Conservation (phyloP, 2,888 invertebrate species). For the Hydropsyche betteni region DNA sequence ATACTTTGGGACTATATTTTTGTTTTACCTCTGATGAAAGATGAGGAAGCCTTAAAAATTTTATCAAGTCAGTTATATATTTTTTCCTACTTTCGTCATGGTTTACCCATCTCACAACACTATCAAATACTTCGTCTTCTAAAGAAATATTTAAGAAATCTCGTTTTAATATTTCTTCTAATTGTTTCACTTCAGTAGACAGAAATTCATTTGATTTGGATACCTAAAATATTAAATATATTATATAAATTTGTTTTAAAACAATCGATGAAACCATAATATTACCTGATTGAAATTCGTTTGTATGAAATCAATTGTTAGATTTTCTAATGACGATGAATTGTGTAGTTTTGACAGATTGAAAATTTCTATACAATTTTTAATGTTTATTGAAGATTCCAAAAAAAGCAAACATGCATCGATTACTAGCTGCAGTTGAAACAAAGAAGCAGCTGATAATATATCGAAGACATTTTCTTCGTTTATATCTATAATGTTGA, state of each 20-base stretch:
- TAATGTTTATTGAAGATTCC: background rate
- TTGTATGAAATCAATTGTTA: background rate
- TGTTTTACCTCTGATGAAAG: background rate
- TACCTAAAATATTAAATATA: background rate
- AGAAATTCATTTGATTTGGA: background rate
- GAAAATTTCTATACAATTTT: constrained; percentile 8
- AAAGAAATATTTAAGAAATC: constrained; percentile 6
- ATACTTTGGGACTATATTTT: no score
- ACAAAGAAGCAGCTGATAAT: constrained; percentile 13
- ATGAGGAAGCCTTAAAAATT: background rate
- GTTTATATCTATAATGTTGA: background rate
- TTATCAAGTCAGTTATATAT: background rate
- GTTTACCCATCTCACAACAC: background rate
- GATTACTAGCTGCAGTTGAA: background rate
- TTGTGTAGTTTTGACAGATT: background rate
- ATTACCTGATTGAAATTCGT: constrained; percentile 4
- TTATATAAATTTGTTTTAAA: background rate
- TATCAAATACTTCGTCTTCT: background rate
- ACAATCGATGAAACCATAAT: background rate
- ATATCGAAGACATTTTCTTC: background rate
- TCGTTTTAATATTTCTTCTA: background rate
- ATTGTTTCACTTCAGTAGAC: background rate
- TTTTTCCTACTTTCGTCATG: background rate
- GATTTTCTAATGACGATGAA: background rate
- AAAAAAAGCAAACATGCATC: background rate